These are phyloP conservation scores for Spilogale gracilis DNA, from an alignment of 2,113 vertebrate species.

Conservation along the genomic window DNA sequence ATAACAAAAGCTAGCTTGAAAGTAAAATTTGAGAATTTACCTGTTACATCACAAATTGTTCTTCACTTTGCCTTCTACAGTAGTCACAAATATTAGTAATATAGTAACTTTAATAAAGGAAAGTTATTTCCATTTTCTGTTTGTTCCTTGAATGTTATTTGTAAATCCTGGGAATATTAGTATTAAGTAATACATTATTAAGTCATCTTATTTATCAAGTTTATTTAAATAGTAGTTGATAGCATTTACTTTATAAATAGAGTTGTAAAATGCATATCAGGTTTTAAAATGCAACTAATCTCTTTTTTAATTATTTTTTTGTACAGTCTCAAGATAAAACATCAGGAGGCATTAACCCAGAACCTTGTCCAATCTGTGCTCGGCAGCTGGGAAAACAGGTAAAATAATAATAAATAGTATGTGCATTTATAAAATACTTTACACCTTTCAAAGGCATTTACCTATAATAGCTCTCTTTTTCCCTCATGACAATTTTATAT, in stretches of 20 bases:
- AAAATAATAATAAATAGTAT: slow-evolving; percentile 49
- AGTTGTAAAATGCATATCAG: neutral
- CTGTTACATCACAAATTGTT: neutral
- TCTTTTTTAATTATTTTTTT: slow-evolving; percentile 61
- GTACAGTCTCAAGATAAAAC: slow-evolving; percentile 97
- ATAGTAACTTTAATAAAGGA: neutral
- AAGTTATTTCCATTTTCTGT: neutral
- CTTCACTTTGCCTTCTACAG: slow-evolving; percentile 4
- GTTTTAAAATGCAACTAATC: slow-evolving; percentile 29
- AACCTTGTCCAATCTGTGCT: slow-evolving; percentile 98
- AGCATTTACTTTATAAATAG: slow-evolving; percentile 13
- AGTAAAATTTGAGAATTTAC: slow-evolving; percentile 48
- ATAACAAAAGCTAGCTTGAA: slow-evolving; percentile 34
- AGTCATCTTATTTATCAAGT: neutral
- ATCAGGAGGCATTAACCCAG: slow-evolving; percentile 95
- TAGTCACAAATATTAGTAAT: slow-evolving; percentile 8
- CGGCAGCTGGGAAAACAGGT: slow-evolving; percentile 96
- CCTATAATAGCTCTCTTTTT: neutral
- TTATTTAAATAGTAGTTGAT: slow-evolving; percentile 40
- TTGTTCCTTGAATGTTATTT: neutral
- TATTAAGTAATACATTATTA: neutral
- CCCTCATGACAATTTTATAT: neutral
- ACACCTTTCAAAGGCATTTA: neutral
- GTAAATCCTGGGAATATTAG: slow-evolving; percentile 17
- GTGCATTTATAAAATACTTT: neutral